Base-by-base conservation (phyloP, 2,888 invertebrate species). In the Oligia strigilis region DNA sequence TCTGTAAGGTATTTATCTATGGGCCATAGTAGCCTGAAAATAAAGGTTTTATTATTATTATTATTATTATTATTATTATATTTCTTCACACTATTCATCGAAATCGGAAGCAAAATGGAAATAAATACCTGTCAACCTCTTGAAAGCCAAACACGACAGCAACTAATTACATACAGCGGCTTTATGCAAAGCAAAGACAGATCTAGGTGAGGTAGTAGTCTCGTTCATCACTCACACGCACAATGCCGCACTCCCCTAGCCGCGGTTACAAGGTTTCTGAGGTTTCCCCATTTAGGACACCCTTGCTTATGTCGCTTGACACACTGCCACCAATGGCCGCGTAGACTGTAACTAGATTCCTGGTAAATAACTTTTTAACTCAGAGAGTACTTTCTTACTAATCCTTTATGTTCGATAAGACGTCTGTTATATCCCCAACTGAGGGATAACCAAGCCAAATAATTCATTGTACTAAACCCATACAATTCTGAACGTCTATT, bases 241-340 rank as follows among this genome's bases (percentile, higher is more conserved):
- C 74, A 75, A 87, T 58, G 70, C 84, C 66, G 76, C 84, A 82
- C 70, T 75, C 73, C 85, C 74, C 67, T 73, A 72, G 65, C 65
- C 43, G 65, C 85, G 49, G 76, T 87, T 85, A 83, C 76, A 87
- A 77, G 87, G 84, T 74, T 87, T 85, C 80, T 75, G 87, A 55
- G 84, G 87, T 84, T 80, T 80, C 76, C 67, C 75, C 65, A 85
- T 85, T 83, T 84, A 83, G 72, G 69, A 77, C 80, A 77, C 65
- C 65, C 78, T 77, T 65, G 66, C 62, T 43, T 75, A 58, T 46
- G 66, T 87, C 52, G 62, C 71, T 65, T 82, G 86, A 85, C 76
- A 80, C 69, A 87, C 84, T 83, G 75, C 79, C 75, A 74, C 72
- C 55, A 75, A 78, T 73, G 5, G 29, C 43, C 43, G 69, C 58